Evolutionary conservation across 2,113 vertebrate genomes (phyloP), one percentile per base, ranked within the genome.

Genomic region (Lampris incognitus): DNA sequence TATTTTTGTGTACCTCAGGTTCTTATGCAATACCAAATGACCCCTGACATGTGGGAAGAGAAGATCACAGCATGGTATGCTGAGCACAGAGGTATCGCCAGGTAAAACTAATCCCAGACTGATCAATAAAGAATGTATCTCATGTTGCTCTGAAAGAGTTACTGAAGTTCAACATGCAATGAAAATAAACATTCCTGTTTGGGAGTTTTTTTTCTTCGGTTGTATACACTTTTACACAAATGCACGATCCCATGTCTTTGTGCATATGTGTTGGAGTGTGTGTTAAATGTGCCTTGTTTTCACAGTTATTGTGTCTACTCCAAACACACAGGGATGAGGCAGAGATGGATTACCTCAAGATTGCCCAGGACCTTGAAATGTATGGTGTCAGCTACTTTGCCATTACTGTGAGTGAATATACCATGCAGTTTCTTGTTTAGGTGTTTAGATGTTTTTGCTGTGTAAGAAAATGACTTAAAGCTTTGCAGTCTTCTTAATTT

Each of bases 31-130:
- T 98, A 98, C 82, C 97, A 98, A 89, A 95, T 98, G 96, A 98
- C 97, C 58, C 93, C 96, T 55, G 96, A 96, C 85, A 98, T 98
- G 97, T 98, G 97, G 97, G 97, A 98, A 83, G 96, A 98, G 79
- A 97, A 96, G 87, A 98, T 98, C 74, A 97, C 96, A 5, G 96
- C 96, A 57, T 98, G 97, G 96, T 97, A 98, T 63, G 96, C 97
- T 51, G 96, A 96, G 67, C 97, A 98, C 91, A 94, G 95, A 89
- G 97, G 95, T 6, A 96, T 96, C 1, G 95, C 96, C 90, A 97
- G 97, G 97, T 98, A 93, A 62, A 72, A 55, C 74, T 39, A n/a
- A 40, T 24, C 9, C 10, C 64, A 84, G 58, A 60, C 42, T 7
- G n/a, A 10, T 55, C 2, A 5, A 6, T 10, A 46, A 11, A 37